Base-by-base conservation (phyloP, 53 echinoderm and acorn worm genomes). In the Arbacia lixula region DNA sequence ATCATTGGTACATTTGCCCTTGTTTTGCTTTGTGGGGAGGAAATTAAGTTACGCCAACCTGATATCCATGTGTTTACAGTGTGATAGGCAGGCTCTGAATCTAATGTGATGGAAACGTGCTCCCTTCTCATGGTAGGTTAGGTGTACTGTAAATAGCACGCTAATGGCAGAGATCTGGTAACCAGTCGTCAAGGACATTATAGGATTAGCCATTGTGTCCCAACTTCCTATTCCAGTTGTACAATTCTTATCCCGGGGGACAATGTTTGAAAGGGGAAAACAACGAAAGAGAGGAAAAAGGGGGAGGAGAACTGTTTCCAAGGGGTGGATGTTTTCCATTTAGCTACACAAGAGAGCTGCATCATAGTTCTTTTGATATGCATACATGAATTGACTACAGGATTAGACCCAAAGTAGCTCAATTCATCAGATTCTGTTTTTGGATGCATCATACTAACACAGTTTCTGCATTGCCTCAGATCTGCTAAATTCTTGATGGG, bases 141-240 rank as follows among this genome's bases (percentile, higher is more conserved):
- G 71, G 17, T 46, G 3, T 46, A 27, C 39, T 71, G 42, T 71
- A 71, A 71, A 71, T 71, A 71, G 29, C 16, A 26, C 2, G 46
- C 71, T 71, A 71, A 71, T 71, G 71, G 71, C 43, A 25, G 42
- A 71, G 41, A 71, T 71, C 50, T 71, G 71, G 46, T 71, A 46
- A 71, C 71, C 40, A 10, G 25, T 46, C 38, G n/a, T 20, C 66
- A 66, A 66, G 66, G 66, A 36, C 66, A 66, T 2, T 37, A 22
- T 21, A 38, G 31, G 66, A 27, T 9, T 66, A 25, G 21, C 38
- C 38, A 66, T n/a, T 66, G 20, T 11, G 36, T 31, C 2, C 26
- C 22, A 3, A 24, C 37, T 36, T 20, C 5, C 20, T 36, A 2
- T 10, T 0, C 22, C 5, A 36, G 38, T 21, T 20, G 20, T 46